Evolutionary conservation across 1,140 invertebrate species (phyloP), one percentile per base, ranked within the genome.

Genomic region (Drosophila arawakana): DNA sequence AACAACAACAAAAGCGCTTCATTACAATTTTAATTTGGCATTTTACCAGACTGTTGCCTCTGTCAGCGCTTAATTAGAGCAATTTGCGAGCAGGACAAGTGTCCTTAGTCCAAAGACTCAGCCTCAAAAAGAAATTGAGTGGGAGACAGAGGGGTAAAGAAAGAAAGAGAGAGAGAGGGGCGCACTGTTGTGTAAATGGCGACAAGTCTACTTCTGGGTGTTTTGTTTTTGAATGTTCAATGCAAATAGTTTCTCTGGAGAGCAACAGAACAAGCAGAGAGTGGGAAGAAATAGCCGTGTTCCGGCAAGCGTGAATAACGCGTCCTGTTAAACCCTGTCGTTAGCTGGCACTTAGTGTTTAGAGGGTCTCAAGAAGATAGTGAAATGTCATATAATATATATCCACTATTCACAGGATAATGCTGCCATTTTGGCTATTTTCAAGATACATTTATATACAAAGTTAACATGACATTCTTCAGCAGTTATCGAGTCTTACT

Each of bases 11-110:
- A 55, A 34, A 50, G 58, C 59, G 55, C 76, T 88, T 86, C 76
- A 88, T 88, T 83, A 80, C 80, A 80, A 83, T 88, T 83, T 88
- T 77, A 88, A 86, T 83, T 88, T 88, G 66, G 76, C 66, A 82
- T 82, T 85, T 79, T 76, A 85, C 71, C 82, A 78, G 79, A 59
- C 54, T 47, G 63, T 74, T 63, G 44, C 72, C 76, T 47, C 62
- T 67, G 67, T 46, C 76, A 76, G 63, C 15, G 73, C 83, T 88
- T 86, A 88, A 88, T 88, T 88, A 88, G 83, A 74, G 73, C 83
- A 88, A 88, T 88, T 86, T 83, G 80, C 76, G 43, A 68, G 73
- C 55, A 76, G 69, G 73, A 82, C 76, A 82, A 86, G 83, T 88
- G 83, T 85, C 71, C 80, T 88, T 66, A 62, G 49, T 34, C 11